Percentiles rank a stretch among this genome's conserved stretches.
These are phyloP conservation scores for Hyaena hyaena DNA, from an alignment of 2,113 vertebrate genomes.

Conservation along the genomic window DNA sequence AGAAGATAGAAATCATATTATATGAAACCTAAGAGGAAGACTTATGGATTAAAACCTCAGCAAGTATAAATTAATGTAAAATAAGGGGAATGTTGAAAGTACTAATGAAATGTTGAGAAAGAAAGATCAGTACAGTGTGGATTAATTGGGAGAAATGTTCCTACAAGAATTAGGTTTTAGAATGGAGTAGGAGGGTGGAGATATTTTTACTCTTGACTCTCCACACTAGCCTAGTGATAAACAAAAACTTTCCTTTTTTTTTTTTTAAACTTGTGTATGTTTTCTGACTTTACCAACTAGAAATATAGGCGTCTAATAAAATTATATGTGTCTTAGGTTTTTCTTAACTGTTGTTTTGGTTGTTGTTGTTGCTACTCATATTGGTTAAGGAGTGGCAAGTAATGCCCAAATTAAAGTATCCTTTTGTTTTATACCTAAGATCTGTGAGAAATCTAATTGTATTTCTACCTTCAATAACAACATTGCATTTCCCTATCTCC, in stretches of 20 bases:
- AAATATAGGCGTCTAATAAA: constrained; percentile 33
- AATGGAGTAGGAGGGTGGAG: neutral
- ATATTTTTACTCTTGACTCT: constrained; percentile 22
- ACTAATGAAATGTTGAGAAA: neutral
- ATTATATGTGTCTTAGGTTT: constrained; percentile 25
- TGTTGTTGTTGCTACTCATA: constrained; percentile 5
- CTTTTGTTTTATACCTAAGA: constrained; percentile 18
- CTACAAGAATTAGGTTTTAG: neutral
- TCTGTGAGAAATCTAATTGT: constrained; percentile 32
- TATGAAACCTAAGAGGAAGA: constrained; percentile 22
- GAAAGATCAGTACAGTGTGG: neutral
- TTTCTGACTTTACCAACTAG: neutral
- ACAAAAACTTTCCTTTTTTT: neutral
- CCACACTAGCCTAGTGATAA: constrained; percentile 9
- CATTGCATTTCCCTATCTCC: constrained; percentile 59
- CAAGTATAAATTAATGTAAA: constrained; percentile 3
- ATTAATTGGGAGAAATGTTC: neutral
- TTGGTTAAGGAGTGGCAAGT: constrained; percentile 12
- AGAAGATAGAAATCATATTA: constrained; percentile 40
- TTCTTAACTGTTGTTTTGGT: constrained; percentile 45
- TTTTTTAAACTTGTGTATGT: neutral
- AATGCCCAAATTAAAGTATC: constrained; percentile 37
- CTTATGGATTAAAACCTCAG: neutral
- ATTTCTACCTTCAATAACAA: constrained; percentile 57
- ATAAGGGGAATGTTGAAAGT: constrained; percentile 12